phyloP scores from a whole-genome alignment of 2,113 vertebrate genomes.

The Loxodonta africana region DNA sequence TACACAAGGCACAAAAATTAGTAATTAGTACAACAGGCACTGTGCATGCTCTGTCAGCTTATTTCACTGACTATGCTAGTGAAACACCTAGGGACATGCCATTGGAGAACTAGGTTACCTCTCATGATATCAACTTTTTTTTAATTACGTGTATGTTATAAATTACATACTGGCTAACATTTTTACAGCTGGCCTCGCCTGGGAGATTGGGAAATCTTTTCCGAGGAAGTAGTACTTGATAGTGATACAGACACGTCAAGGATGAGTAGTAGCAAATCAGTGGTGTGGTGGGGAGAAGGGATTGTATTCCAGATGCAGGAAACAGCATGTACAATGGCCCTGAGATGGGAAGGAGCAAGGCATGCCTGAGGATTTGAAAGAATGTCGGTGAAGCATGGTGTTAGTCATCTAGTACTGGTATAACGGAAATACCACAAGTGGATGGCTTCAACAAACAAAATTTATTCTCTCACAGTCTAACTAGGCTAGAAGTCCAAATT shows the following conservation, averaged over 20 bases:
- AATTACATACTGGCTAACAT: background rate
- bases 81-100: background rate
- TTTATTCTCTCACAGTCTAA: no score
- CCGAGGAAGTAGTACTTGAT: background rate
- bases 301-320: background rate
- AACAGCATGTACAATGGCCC: background rate
- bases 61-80: background rate
- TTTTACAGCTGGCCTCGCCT: conserved; percentile 41
- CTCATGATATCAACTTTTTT: background rate
- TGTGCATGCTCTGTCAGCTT: background rate
- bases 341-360: background rate
- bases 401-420: no score
- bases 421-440: no score
- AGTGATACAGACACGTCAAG: background rate
- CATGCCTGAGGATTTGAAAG: background rate
- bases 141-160: background rate
- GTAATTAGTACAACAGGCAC: background rate
- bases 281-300: background rate
- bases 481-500: no score
- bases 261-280: background rate
- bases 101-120: background rate
- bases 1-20: conserved; percentile 10
- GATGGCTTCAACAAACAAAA: no score
- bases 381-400: background rate
- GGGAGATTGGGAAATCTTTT: background rate